Conservation (phyloP, 2,888 invertebrate genomes). For the Drosophila testacea region DNA sequence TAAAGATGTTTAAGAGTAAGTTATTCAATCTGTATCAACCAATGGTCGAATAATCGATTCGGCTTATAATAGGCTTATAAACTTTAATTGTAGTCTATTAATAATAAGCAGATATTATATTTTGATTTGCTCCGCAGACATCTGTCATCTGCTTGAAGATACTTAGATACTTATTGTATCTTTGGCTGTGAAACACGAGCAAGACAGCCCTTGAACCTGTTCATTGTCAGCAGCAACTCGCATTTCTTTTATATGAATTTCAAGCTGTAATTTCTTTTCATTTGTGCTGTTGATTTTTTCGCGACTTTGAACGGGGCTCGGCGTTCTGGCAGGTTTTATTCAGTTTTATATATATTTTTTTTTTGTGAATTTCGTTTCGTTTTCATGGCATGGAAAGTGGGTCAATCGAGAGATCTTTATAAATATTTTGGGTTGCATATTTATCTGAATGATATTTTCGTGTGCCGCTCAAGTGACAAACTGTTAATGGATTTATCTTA, state of each 20-base stretch:
- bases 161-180: slow-evolving; percentile 32
- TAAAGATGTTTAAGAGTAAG: too few species aligned
- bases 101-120: slow-evolving; percentile 18
- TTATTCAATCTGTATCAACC: slow-evolving; percentile 7
- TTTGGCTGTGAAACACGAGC: slow-evolving; percentile 28
- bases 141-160: slow-evolving; percentile 10
- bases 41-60: slow-evolving; percentile 4
- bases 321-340: slow-evolving; percentile 52
- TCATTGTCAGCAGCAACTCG: slow-evolving; percentile 40
- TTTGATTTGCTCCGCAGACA: slow-evolving; percentile 3
- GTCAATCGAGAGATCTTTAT: slow-evolving; percentile 79
- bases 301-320: slow-evolving; percentile 30
- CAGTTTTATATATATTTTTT: slow-evolving; percentile 25
- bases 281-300: slow-evolving; percentile 38
- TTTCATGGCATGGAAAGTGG: slow-evolving; percentile 72
- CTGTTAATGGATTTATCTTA: slow-evolving; percentile 66
- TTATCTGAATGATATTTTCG: slow-evolving; percentile 66
- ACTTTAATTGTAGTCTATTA: slow-evolving; percentile 24
- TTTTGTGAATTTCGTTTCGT: slow-evolving; percentile 45
- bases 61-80: slow-evolving; percentile 19
- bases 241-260: slow-evolving; percentile 62
- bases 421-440: slow-evolving; percentile 75
- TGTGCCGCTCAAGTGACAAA: slow-evolving; percentile 59
- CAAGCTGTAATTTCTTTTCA: slow-evolving; percentile 72
- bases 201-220: slow-evolving; percentile 58